Conservation (phyloP, 2,888 invertebrate species). For the Cryptocephalus moraei region DNA sequence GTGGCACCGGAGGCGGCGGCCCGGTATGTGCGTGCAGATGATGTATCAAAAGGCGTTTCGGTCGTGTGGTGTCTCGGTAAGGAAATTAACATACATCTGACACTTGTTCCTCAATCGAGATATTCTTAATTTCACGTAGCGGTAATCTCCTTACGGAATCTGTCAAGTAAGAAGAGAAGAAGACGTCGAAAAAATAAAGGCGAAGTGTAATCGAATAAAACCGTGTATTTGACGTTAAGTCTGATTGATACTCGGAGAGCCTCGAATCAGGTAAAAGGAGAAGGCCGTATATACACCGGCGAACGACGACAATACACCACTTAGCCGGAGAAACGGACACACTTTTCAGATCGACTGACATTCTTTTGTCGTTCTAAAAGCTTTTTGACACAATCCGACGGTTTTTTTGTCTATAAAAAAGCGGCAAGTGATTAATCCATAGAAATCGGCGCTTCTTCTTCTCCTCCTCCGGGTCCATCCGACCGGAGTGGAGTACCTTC, state of each 20-base stretch:
- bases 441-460: slow-evolving; percentile 14
- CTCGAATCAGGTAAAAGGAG: slow-evolving; percentile 21
- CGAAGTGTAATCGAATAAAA: slow-evolving; percentile 27
- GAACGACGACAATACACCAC: slow-evolving; percentile 37
- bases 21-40: no score
- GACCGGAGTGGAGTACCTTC: slow-evolving; percentile 21
- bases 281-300: slow-evolving; percentile 11
- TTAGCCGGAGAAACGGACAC: slow-evolving; percentile 39
- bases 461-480: slow-evolving; percentile 19
- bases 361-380: slow-evolving; percentile 40
- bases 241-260: slow-evolving; percentile 33
- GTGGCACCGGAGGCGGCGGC: no score
- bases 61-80: neutral
- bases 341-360: slow-evolving; percentile 27
- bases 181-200: neutral
- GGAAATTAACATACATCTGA: slow-evolving; percentile 10
- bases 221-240: slow-evolving; percentile 33
- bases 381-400: slow-evolving; percentile 39
- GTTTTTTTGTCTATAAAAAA: slow-evolving; percentile 26
- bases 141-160: slow-evolving; percentile 11
- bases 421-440: slow-evolving; percentile 15
- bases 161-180: slow-evolving; percentile 18
- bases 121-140: slow-evolving; percentile 18
- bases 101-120: slow-evolving; percentile 12
- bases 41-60: no score